A percentile compares a stretch with the other conserved stretches of the same genome.
phyloP scores from a whole-genome alignment of 1,140 invertebrate species.

The Chelonus insularis region DNA sequence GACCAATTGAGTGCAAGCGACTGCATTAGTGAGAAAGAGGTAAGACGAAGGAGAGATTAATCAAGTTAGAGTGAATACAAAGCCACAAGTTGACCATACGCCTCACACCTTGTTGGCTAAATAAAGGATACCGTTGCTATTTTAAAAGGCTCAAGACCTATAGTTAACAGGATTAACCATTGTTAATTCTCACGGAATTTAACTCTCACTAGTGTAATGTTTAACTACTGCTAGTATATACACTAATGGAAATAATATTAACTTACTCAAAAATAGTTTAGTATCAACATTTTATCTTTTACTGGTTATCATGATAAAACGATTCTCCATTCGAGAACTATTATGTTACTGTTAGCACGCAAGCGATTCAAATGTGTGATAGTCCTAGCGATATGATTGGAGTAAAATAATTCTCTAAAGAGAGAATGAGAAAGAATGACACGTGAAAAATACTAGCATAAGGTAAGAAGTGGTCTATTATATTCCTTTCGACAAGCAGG shows the following conservation, averaged over 20 bases:
- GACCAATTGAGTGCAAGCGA: background rate
- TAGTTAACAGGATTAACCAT: too few species aligned
- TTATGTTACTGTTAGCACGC: conserved; percentile 23
- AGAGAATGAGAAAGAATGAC: background rate
- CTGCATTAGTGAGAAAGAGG: too few species aligned
- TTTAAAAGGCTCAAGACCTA: conserved; percentile 28
- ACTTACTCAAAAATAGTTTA: background rate
- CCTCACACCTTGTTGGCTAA: conserved; percentile 45
- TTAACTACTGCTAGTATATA: background rate
- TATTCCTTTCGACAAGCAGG: background rate
- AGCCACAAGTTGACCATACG: conserved; percentile 25
- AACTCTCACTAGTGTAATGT: background rate
- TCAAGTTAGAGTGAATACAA: background rate
- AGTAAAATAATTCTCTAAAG: background rate
- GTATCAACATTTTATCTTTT: background rate
- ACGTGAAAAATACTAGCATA: background rate
- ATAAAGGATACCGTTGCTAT: conserved; percentile 44
- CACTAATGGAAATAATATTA: background rate
- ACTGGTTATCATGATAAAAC: conserved; percentile 20
- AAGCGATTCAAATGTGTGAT: conserved; percentile 15
- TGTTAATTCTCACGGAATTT: too few species aligned
- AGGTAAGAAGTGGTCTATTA: background rate
- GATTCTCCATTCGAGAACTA: conserved; percentile 23
- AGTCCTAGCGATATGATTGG: background rate
- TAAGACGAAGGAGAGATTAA: background rate